Conservation (phyloP, 1,140 invertebrate genomes). For the Anastrepha obliqua region DNA sequence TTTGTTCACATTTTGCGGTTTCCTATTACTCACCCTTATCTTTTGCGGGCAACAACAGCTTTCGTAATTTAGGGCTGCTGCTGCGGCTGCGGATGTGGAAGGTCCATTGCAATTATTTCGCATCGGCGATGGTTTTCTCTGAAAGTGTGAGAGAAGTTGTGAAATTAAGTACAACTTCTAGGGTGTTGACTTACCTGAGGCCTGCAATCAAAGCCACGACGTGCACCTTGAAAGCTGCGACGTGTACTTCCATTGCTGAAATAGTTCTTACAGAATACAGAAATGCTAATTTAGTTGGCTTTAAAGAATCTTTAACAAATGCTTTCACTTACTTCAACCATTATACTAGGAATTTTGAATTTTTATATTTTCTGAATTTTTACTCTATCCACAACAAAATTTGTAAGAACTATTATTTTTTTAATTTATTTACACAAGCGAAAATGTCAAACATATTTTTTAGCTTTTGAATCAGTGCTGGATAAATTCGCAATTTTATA, state of each 20-base stretch:
- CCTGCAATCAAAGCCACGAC: conserved; percentile 7
- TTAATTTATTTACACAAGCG: not conserved
- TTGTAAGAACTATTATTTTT: not conserved
- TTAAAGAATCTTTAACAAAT: too few relatives aligned
- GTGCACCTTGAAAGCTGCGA: not conserved
- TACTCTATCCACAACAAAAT: not conserved
- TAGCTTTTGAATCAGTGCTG: not conserved
- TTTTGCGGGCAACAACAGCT: not conserved
- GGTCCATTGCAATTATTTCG: not conserved
- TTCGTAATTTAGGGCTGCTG: not conserved
- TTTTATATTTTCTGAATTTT: not conserved
- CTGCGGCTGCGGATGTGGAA: conserved; percentile 10
- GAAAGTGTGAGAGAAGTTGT: not conserved
- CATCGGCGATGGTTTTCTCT: not conserved
- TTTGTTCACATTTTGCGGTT: conserved; percentile 12
- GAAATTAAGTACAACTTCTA: not conserved
- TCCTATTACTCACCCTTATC: not conserved
- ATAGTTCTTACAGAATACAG: not conserved
- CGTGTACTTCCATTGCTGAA: conserved; percentile 15
- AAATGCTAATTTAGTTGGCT: not conserved
- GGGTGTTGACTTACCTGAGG: conserved; percentile 11
- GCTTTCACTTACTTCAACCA: conserved; percentile 17
- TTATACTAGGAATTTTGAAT: conserved; percentile 20
- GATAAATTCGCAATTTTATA: too few relatives aligned
- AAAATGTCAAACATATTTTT: not conserved